Conservation (phyloP, 2,113 vertebrate genomes). For the Uria aalge region DNA sequence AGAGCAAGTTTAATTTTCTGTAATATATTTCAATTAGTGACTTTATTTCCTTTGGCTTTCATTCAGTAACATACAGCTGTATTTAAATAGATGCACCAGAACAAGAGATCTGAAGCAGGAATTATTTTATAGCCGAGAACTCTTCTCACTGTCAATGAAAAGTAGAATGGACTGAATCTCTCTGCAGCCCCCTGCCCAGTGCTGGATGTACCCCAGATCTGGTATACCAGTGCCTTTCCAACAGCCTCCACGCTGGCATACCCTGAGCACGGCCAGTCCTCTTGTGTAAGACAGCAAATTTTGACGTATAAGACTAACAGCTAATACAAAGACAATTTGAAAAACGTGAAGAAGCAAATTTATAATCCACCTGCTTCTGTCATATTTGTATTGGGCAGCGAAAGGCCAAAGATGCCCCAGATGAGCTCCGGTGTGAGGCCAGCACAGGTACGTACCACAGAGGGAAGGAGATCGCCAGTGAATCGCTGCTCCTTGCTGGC, state of each 20-base stretch:
- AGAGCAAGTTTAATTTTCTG: background rate
- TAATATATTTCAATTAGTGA: background rate
- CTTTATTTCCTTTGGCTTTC: background rate
- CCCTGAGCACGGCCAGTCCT: background rate
- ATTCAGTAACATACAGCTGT: background rate
- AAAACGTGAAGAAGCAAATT: background rate
- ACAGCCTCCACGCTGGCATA: background rate
- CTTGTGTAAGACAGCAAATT: background rate
- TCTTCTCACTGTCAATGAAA: background rate
- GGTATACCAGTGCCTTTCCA: background rate
- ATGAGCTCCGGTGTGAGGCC: fast-evolving
- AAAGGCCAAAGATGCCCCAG: background rate
- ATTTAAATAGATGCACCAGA: background rate
- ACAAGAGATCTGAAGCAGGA: background rate
- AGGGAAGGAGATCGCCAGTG: conserved; percentile 89
- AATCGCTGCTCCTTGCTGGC: conserved; percentile 87
- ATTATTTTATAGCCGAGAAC: background rate
- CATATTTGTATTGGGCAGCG: background rate
- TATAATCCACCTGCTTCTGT: background rate
- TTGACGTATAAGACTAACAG: background rate
- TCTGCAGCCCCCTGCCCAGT: background rate
- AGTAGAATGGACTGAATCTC: background rate
- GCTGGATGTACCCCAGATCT: background rate
- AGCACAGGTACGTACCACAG: conserved; percentile 82
- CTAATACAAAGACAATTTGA: background rate